phyloP scores from a whole-genome alignment of 1,140 invertebrate species.

The Uloborus diversus region DNA sequence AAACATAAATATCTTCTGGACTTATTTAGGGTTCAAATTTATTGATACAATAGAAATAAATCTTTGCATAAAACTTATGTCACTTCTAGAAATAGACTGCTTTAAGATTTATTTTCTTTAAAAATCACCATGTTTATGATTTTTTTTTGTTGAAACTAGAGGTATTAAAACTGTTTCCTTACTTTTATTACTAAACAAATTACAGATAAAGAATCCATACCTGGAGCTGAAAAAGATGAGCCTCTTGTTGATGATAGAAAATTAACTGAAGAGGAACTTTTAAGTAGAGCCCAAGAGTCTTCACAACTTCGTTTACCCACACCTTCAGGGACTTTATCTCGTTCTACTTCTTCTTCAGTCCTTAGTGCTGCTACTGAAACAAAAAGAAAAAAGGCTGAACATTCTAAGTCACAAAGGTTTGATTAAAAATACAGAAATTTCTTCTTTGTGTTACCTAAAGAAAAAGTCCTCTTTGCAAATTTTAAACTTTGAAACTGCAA shows the following conservation, averaged over 20 bases:
- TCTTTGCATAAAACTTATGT: no score
- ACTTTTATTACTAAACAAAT: not conserved
- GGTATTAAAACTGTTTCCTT: not conserved
- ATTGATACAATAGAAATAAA: no score
- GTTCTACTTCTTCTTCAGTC: constrained; percentile 77
- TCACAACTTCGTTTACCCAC: constrained; percentile 75
- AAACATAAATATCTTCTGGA: no score
- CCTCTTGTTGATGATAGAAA: constrained; percentile 73
- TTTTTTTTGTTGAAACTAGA: not conserved
- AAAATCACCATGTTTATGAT: not conserved
- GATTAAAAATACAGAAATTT: no score
- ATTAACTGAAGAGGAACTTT: constrained; percentile 80
- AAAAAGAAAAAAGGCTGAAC: constrained; percentile 69
- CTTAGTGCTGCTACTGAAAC: constrained; percentile 77
- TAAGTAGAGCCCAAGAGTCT: constrained; percentile 77
- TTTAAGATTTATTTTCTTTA: not conserved
- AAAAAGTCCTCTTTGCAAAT: no score
- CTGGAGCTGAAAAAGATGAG: constrained; percentile 53
- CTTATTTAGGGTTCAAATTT: no score
- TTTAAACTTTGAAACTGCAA: no score
- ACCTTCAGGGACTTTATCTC: constrained; percentile 77
- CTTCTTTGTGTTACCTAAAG: no score
- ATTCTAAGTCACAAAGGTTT: constrained; percentile 27
- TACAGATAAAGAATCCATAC: constrained; percentile 19
- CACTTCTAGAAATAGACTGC: not conserved